Base-by-base conservation (phyloP, 2,797 vertebrate species). In the Neosalanx taihuensis region DNA sequence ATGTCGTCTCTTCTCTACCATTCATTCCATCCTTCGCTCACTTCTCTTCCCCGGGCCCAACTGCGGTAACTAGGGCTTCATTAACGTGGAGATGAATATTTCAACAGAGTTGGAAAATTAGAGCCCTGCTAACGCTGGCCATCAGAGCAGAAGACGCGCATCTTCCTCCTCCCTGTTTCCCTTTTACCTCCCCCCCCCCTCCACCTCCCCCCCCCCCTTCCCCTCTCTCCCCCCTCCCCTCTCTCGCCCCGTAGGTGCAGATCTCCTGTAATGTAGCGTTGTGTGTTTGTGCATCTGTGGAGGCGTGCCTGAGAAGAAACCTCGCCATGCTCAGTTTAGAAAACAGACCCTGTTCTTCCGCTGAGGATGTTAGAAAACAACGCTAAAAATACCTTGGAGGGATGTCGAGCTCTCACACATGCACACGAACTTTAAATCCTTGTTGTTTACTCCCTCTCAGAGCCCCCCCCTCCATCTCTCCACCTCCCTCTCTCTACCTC, bases 1-100 rank as follows among this genome's bases (percentile, higher is more conserved):
- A 46, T 46, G 2, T 46, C 41, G 3, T 12, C 41, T 46, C 41
- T 46, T 46, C 41, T 46, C 41, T 46, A 46, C 41, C 41, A 46
- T 46, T 13, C 41, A n/a, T n/a, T 63, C 76, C 66, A 76, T 67
- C 53, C 51, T n/a, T n/a, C 6, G 4, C 51, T n/a, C 51, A 17
- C 51, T 17, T 56, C 51, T 51, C 49, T 13, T 51, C 13, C 17
- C 17, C 3, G 12, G 13, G 15, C 51, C 35, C 67, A 2, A 64
- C 6, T 76, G 69, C 30, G 69, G 31, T 60, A 79, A 78, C 74
- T 65, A 63, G 59, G 72, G 68, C 73, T 83, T 83, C 72, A 89
- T 90, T 88, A 88, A 82, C 75, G 69, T 61, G 56, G 60, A 65
- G 51, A 87, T 89, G 33, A 88, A 90, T 89, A 87, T 88, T 89